Conservation (phyloP, 2,797 vertebrate genomes). For the Sebastolobus altivelis region DNA sequence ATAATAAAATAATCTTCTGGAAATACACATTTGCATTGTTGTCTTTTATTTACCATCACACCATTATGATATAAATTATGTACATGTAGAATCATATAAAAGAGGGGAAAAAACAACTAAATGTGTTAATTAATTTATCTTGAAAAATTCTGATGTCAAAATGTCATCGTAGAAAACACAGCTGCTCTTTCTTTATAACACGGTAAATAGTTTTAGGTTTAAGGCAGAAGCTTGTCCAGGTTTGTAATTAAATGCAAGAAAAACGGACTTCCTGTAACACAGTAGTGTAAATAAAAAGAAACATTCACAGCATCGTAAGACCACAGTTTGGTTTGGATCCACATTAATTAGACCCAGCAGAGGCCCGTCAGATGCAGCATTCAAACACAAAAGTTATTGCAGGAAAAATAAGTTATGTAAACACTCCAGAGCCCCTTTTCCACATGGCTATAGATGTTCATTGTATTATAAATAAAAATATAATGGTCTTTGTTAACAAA, state of each 20-base stretch:
- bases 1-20: conserved; percentile 34
- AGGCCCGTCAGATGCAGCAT: conserved; percentile 55
- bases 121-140: conserved; percentile 51
- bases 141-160: conserved; percentile 64
- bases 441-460: conserved; percentile 41
- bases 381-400: conserved; percentile 62
- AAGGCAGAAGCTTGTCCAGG: conserved; percentile 73
- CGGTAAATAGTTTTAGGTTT: conserved; percentile 57
- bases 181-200: conserved; percentile 49
- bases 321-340: conserved; percentile 68
- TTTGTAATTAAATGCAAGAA: conserved; percentile 57
- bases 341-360: conserved; percentile 32
- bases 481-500: not conserved
- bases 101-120: conserved; percentile 54
- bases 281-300: not conserved
- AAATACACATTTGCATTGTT: conserved; percentile 32
- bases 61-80: conserved; percentile 77
- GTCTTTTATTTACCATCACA: conserved; percentile 69
- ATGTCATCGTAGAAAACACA: conserved; percentile 54
- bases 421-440: conserved; percentile 52
- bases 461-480: conserved; percentile 48
- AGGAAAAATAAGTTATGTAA: conserved; percentile 78
- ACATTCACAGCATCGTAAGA: conserved; percentile 69
- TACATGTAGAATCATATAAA: conserved; percentile 70
- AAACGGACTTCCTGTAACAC: conserved; percentile 15